Conservation (phyloP, 2,888 invertebrate species). For the Hypselothyrea guttata region DNA sequence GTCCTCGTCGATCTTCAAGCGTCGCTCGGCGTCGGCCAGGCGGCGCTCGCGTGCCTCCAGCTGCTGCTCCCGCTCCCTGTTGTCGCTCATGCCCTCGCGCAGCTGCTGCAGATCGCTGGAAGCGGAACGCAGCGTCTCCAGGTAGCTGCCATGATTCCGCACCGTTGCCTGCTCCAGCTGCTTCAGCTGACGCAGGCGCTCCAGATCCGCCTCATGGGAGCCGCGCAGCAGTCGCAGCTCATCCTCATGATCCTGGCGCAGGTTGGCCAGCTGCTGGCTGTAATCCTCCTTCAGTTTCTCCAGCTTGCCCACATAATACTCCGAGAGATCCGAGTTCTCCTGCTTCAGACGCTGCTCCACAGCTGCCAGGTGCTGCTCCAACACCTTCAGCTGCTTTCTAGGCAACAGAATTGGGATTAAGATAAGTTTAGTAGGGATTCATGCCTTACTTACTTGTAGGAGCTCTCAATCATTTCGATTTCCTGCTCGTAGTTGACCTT, state of each 20-base stretch:
- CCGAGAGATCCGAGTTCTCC: slow-evolving; percentile 73
- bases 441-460: slow-evolving; percentile 78
- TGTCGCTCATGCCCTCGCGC: slow-evolving; percentile 74
- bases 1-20: slow-evolving; percentile 75
- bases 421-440: no score
- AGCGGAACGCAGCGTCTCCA: slow-evolving; percentile 79
- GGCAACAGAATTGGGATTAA: background rate
- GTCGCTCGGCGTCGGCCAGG: slow-evolving; percentile 77
- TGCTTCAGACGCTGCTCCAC: slow-evolving; percentile 78
- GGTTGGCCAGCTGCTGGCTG: slow-evolving; percentile 59
- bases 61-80: slow-evolving; percentile 75
- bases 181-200: slow-evolving; percentile 81
- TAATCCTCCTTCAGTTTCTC: slow-evolving; percentile 62
- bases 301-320: slow-evolving; percentile 75
- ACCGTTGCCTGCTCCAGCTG: slow-evolving; percentile 79
- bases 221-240: slow-evolving; percentile 74
- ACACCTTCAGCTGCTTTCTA: slow-evolving; percentile 80
- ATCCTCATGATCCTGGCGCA: slow-evolving; percentile 78
- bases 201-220: slow-evolving; percentile 77
- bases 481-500: slow-evolving; percentile 81
- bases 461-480: slow-evolving; percentile 80
- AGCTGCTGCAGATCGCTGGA: slow-evolving; percentile 79
- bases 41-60: slow-evolving; percentile 75
- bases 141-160: slow-evolving; percentile 81
- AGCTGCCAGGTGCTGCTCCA: slow-evolving; percentile 76